These are phyloP conservation scores for Prolemur simus DNA, from an alignment of 2,113 vertebrate genomes.

Conservation along the genomic window DNA sequence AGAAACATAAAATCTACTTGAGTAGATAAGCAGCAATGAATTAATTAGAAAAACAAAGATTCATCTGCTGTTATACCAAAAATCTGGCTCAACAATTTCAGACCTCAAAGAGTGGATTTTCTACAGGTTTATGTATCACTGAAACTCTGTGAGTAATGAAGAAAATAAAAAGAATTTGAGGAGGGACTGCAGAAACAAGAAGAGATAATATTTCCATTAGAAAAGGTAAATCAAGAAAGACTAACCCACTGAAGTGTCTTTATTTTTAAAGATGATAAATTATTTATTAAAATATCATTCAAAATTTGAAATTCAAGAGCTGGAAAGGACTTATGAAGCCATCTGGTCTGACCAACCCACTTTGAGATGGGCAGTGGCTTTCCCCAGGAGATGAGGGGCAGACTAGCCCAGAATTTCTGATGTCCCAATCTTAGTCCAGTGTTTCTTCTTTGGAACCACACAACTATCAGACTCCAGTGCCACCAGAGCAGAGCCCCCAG, in stretches of 20 bases:
- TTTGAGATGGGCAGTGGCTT: background rate
- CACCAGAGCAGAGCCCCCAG: background rate
- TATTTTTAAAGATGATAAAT: too few relatives aligned
- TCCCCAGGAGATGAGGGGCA: background rate
- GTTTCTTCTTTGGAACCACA: background rate
- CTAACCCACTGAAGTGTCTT: background rate
- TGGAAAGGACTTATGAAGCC: background rate
- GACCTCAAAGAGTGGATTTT: background rate
- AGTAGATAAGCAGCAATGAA: background rate
- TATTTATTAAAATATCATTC: background rate
- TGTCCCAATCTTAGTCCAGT: background rate
- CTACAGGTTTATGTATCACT: background rate
- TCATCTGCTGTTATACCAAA: background rate
- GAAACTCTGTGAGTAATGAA: background rate
- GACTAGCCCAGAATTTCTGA: background rate
- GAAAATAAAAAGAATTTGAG: constrained; percentile 29
- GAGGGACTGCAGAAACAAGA: background rate
- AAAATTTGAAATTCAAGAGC: background rate
- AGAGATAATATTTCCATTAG: background rate
- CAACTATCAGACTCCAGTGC: background rate
- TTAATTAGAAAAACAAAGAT: constrained; percentile 18
- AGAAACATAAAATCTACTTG: background rate
- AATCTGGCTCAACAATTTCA: background rate
- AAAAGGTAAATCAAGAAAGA: constrained; percentile 40
- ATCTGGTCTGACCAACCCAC: background rate